phyloP scores from a whole-genome alignment of 2,888 invertebrate species.

The Bibio marci region DNA sequence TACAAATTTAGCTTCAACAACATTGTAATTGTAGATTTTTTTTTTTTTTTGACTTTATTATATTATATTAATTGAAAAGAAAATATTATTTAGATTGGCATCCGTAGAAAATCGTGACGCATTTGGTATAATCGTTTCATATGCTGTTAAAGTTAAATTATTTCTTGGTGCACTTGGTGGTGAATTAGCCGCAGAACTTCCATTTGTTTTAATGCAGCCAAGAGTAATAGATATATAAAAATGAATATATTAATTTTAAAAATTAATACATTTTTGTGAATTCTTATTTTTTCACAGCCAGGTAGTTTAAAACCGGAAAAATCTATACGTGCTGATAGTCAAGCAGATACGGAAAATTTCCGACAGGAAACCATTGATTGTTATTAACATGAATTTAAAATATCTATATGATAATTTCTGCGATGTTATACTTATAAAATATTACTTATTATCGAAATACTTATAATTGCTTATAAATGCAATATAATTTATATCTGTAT shows the following conservation, averaged over 20 bases:
- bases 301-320: conserved; percentile 34
- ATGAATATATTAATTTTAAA: not conserved
- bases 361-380: conserved; percentile 35
- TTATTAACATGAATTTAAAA: no score
- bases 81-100: conserved; percentile 40
- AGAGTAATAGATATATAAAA: conserved; percentile 35
- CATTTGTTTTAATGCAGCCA: conserved; percentile 83
- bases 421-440: no score
- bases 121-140: conserved; percentile 90
- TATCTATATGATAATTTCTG: no score
- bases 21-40: conserved; percentile 44
- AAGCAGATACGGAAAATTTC: conserved; percentile 55
- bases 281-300: conserved; percentile 24
- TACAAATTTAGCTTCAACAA: conserved; percentile 79
- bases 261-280: not conserved
- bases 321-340: conserved; percentile 50
- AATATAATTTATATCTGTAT: no score
- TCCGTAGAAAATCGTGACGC: conserved; percentile 76
- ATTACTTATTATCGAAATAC: no score
- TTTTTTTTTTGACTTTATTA: not conserved
- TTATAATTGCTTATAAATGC: no score
- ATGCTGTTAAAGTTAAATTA: conserved; percentile 86
- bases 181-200: conserved; percentile 78
- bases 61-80: not conserved
- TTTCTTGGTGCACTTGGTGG: conserved; percentile 86